A percentile compares a stretch with the other conserved stretches of the same genome.
These are phyloP conservation scores for Trematocara nigrifrons DNA, from an alignment of 2,113 vertebrate genomes.

Conservation along the genomic window DNA sequence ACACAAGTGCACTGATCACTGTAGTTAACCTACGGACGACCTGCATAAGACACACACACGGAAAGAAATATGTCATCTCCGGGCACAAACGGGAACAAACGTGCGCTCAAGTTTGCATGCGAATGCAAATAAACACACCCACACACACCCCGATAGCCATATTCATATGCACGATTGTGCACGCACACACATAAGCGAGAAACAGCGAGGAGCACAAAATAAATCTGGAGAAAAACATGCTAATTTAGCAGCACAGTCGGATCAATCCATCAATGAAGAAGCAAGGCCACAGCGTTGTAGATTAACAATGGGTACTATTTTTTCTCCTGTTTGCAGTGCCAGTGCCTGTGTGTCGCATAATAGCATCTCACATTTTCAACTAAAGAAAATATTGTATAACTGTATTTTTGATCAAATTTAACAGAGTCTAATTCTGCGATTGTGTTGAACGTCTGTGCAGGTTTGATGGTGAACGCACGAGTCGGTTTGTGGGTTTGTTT, in stretches of 20 bases:
- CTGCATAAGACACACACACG: neutral
- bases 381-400: neutral
- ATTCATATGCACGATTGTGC: neutral
- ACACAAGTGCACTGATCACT: neutral
- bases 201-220: neutral
- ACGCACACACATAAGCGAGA: neutral
- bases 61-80: neutral
- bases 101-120: neutral
- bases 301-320: slow-evolving; percentile 11
- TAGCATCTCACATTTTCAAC: neutral
- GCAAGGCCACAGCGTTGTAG: slow-evolving; percentile 6
- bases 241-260: slow-evolving; percentile 9
- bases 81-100: neutral
- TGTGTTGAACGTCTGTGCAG: neutral
- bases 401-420: neutral
- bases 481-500: neutral
- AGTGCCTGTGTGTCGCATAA: neutral
- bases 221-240: slow-evolving; percentile 25
- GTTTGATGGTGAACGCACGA: neutral
- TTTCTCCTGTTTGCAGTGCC: neutral
- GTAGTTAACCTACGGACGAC: slow-evolving; percentile 4
- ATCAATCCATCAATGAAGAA: slow-evolving; percentile 31
- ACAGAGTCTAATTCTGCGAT: neutral
- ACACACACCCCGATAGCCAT: neutral
- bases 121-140: slow-evolving; percentile 20